A percentile compares a stretch with the other conserved stretches of the same genome.
phyloP scores from a whole-genome alignment of 2,888 invertebrate species.

The Brachypterus glaber region DNA sequence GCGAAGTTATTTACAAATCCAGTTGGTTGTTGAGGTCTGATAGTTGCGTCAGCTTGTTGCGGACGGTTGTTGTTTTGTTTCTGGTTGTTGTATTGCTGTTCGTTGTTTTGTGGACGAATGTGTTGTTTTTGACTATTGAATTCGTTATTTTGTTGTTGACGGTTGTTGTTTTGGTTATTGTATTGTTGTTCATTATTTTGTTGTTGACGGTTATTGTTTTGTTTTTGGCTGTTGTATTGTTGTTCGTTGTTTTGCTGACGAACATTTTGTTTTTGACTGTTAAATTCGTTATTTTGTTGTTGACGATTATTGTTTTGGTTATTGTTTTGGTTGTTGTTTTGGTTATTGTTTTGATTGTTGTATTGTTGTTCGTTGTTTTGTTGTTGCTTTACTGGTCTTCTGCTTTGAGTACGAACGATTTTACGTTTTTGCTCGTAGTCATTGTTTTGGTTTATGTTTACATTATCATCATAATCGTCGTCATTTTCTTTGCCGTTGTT shows the following conservation, averaged over 20 bases:
- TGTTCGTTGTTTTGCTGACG: slow-evolving; percentile 4
- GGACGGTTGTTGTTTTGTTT: slow-evolving; percentile 20
- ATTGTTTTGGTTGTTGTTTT: slow-evolving; percentile 25
- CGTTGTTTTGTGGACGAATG: slow-evolving; percentile 10
- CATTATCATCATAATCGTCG: slow-evolving; percentile 45
- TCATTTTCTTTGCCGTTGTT: slow-evolving; percentile 51
- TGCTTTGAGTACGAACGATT: slow-evolving; percentile 37
- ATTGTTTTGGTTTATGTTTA: slow-evolving; percentile 39
- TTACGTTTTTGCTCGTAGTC: slow-evolving; percentile 39
- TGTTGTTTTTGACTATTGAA: slow-evolving; percentile 17
- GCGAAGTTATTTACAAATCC: slow-evolving; percentile 41
- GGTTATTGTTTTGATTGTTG: slow-evolving; percentile 16
- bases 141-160: slow-evolving; percentile 17
- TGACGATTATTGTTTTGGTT: slow-evolving; percentile 30
- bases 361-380: slow-evolving; percentile 5
- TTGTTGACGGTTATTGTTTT: slow-evolving; percentile 25
- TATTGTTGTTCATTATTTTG: slow-evolving; percentile 22
- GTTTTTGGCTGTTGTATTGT: slow-evolving; percentile 27
- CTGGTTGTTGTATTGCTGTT: slow-evolving; percentile 19
- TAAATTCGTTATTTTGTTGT: slow-evolving; percentile 35
- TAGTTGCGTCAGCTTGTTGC: slow-evolving; percentile 28
- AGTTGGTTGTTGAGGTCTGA: slow-evolving; percentile 32
- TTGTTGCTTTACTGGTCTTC: slow-evolving; percentile 33
- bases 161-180: slow-evolving; percentile 29
- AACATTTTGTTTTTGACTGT: slow-evolving; percentile 8